A percentile compares a stretch with the other conserved stretches of the same genome.
These are phyloP conservation scores for Micropoecilia bifurca DNA, from an alignment of 2,797 vertebrate species.

Conservation along the genomic window DNA sequence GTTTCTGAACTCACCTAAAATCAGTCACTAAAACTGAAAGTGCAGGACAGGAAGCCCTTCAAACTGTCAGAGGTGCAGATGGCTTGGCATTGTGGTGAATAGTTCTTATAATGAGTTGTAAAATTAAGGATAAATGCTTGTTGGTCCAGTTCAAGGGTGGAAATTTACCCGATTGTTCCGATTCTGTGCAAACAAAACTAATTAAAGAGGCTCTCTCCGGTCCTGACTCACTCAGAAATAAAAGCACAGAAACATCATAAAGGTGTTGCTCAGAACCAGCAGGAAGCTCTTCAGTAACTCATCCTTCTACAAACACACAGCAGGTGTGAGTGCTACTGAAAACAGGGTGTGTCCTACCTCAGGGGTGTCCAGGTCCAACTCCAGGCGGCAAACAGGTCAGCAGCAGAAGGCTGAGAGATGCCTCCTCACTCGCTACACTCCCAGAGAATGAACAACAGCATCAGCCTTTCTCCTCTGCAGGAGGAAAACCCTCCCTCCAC, in stretches of 20 bases:
- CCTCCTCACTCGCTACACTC: slow-evolving; percentile 64
- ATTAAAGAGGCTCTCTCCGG: not conserved
- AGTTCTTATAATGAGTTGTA: not conserved
- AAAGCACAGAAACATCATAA: not conserved
- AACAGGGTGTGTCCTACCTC: slow-evolving; percentile 66
- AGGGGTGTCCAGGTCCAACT: slow-evolving; percentile 59
- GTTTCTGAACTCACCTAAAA: not conserved
- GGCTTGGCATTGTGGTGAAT: not conserved
- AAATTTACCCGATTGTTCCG: not conserved
- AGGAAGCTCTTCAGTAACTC: slow-evolving; percentile 4
- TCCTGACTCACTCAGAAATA: slow-evolving; percentile 1
- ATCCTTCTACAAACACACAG: not conserved
- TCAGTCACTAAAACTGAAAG: not conserved
- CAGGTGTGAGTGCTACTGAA: slow-evolving; percentile 18
- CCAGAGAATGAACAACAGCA: slow-evolving; percentile 66
- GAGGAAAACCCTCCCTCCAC: slow-evolving; percentile 18
- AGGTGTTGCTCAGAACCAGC: not conserved
- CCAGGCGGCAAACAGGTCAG: slow-evolving; percentile 46
- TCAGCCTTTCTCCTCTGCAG: slow-evolving; percentile 56
- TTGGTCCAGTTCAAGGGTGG: not conserved
- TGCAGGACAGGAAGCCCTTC: not conserved
- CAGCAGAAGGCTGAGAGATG: slow-evolving; percentile 60
- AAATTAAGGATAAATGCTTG: not conserved
- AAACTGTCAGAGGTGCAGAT: not conserved
- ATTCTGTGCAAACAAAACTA: not conserved